Conservation (phyloP, 2,888 invertebrate genomes). For the Papilio protenor region DNA sequence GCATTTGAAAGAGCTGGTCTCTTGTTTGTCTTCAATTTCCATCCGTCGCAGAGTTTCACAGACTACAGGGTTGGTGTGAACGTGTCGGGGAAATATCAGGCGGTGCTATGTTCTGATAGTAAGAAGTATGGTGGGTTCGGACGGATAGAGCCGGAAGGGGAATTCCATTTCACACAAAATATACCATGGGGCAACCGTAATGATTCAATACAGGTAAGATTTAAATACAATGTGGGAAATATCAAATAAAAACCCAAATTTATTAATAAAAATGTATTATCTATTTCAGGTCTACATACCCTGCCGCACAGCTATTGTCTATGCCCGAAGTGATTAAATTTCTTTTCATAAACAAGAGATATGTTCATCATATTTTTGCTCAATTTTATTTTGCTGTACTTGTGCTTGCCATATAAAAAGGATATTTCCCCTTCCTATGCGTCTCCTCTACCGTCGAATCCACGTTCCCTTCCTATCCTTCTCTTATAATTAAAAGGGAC, state of each 20-base stretch:
- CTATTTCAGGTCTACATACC: slow-evolving; percentile 89
- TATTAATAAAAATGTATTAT: slow-evolving; percentile 47
- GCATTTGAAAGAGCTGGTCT: slow-evolving; percentile 96
- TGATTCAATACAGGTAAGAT: slow-evolving; percentile 82
- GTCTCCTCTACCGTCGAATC: too few relatives aligned
- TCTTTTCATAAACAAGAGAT: slow-evolving; percentile 12
- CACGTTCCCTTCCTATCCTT: too few relatives aligned
- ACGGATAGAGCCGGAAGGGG: slow-evolving; percentile 71
- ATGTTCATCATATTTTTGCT: slow-evolving; percentile 32
- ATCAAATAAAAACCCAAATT: background rate
- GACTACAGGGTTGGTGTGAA: slow-evolving; percentile 98
- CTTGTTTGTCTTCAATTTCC: slow-evolving; percentile 98
- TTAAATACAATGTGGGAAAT: background rate
- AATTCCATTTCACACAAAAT: slow-evolving; percentile 70
- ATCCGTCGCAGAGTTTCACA: slow-evolving; percentile 94
- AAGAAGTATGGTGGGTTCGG: slow-evolving; percentile 78
- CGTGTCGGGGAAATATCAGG: slow-evolving; percentile 91
- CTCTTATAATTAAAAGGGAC: too few relatives aligned
- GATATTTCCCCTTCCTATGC: too few relatives aligned
- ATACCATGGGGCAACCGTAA: slow-evolving; percentile 76
- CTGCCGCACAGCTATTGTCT: slow-evolving; percentile 88
- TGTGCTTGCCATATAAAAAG: slow-evolving; percentile 27
- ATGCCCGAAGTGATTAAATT: slow-evolving; percentile 68
- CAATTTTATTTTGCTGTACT: slow-evolving; percentile 30
- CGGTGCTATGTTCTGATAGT: slow-evolving; percentile 76